A percentile compares a stretch with the other conserved stretches of the same genome.
Conservation (phyloP, 2,113 vertebrate species). For the Eupsittula cactorum region DNA sequence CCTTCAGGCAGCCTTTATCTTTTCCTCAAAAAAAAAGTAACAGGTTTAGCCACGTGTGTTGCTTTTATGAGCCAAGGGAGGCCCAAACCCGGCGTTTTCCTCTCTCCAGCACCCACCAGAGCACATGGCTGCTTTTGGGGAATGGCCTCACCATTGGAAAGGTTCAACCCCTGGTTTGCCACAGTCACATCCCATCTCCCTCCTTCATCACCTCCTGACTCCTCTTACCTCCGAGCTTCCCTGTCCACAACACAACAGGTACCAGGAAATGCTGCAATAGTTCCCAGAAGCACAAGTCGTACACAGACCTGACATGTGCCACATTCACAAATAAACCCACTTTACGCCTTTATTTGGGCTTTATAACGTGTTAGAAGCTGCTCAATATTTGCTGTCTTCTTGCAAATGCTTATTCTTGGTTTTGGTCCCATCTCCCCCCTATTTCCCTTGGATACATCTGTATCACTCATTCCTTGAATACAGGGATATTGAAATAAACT, state of each 20-base stretch:
- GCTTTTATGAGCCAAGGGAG: background rate
- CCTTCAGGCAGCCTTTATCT: background rate
- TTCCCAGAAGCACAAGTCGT: fast-evolving
- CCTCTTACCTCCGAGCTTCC: background rate
- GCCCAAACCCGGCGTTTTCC: background rate
- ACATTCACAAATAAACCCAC: background rate
- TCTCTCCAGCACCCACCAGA: background rate
- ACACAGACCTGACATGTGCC: fast-evolving
- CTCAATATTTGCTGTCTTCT: background rate
- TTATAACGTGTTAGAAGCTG: background rate
- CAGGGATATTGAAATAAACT: background rate
- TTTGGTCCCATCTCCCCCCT: fast-evolving
- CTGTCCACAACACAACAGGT: background rate
- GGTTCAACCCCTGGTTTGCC: background rate
- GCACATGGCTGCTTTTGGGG: background rate
- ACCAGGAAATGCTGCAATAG: background rate
- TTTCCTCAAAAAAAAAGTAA: background rate
- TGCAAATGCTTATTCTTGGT: background rate
- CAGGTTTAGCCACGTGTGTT: fast-evolving
- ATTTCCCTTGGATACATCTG: background rate
- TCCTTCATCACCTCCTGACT: background rate
- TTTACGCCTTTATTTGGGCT: constrained; percentile 5
- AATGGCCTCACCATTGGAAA: background rate
- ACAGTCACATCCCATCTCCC: fast-evolving
- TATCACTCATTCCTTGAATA: background rate